These are phyloP conservation scores for Onychostruthus taczanowskii DNA, from an alignment of 2,113 vertebrate species.

Conservation along the genomic window DNA sequence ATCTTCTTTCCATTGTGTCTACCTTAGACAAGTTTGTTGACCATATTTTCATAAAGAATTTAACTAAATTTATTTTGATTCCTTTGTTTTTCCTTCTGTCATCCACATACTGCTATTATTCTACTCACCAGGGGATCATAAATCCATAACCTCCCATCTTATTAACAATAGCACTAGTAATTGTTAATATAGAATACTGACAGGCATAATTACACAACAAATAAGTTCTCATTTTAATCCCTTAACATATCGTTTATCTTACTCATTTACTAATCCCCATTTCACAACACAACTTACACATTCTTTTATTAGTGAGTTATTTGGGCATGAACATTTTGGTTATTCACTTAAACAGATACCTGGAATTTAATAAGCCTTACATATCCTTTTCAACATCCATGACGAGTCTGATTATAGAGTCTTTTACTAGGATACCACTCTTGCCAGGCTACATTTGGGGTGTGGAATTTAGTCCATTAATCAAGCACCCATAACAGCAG, in stretches of 20 bases:
- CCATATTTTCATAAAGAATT: not conserved
- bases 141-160: not conserved
- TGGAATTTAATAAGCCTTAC: not conserved
- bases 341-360: not conserved
- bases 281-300: not conserved
- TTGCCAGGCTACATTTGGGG: not conserved
- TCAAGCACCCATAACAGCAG: not conserved
- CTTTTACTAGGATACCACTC: not conserved
- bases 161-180: not conserved
- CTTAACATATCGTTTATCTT: conserved; percentile 7
- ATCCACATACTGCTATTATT: not conserved
- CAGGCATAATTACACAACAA: conserved; percentile 21
- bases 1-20: not conserved
- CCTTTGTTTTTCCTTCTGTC: not conserved
- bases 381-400: not conserved
- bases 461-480: not conserved
- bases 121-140: not conserved
- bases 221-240: conserved; percentile 3
- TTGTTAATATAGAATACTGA: not conserved
- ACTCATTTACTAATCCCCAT: not conserved
- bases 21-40: not conserved
- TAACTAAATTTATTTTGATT: not conserved
- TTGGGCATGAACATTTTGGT: not conserved
- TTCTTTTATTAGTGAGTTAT: not conserved
- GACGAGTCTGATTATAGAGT: not conserved